phyloP scores from a whole-genome alignment of 2,797 vertebrate species.

The Peromyscus attwateri region DNA sequence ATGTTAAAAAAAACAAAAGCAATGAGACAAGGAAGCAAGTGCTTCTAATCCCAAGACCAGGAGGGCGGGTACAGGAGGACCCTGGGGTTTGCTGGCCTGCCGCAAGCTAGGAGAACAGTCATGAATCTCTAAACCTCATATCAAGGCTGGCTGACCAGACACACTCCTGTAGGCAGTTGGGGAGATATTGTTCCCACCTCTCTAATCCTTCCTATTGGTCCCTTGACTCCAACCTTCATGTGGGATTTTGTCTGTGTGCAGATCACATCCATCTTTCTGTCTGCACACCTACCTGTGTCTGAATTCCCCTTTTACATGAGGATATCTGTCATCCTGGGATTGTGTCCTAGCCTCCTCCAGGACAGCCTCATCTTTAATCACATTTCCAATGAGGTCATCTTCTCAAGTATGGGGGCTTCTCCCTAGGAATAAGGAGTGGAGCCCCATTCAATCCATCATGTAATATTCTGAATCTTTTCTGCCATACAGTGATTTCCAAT shows the following conservation, averaged over 20 bases:
- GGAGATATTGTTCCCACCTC: not conserved
- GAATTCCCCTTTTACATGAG: not conserved
- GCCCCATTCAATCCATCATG: not conserved
- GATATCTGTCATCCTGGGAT: not conserved
- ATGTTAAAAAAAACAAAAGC: not conserved
- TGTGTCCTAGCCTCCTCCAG: not conserved
- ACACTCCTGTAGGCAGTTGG: not conserved
- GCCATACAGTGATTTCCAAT: not conserved
- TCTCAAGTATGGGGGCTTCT: not conserved
- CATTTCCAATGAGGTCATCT: slow-evolving; percentile 30
- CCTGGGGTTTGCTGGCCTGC: not conserved
- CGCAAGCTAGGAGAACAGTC: not conserved
- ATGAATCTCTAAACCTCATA: not conserved
- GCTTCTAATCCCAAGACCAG: not conserved
- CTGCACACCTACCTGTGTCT: not conserved
- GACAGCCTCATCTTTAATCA: not conserved
- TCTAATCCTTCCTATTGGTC: not conserved
- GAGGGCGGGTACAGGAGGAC: not conserved
- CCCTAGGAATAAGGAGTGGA: not conserved
- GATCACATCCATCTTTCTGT: not conserved
- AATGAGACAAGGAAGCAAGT: too few relatives aligned
- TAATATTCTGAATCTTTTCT: not conserved
- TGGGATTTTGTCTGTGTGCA: not conserved
- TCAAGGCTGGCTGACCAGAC: not conserved
- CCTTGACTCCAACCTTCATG: not conserved